A percentile compares a stretch with the other conserved stretches of the same genome.
Evolutionary conservation across 2,888 invertebrate genomes (phyloP).

Genomic region (Boloria euphrosyne): DNA sequence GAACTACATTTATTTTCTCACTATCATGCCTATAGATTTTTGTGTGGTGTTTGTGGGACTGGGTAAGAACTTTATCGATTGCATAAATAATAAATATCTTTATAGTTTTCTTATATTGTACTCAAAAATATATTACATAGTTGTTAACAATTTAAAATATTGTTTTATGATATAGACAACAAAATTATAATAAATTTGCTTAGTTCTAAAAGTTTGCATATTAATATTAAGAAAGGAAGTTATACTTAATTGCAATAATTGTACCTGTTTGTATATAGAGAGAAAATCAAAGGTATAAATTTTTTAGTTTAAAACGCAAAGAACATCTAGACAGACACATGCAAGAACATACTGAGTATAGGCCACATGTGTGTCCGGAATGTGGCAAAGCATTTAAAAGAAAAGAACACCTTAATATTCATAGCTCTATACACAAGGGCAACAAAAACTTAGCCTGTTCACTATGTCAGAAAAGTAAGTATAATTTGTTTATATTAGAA

Average conservation of each 20-base stretch:
- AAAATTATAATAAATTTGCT: too few species aligned
- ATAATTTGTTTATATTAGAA: background rate
- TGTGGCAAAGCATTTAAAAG: slow-evolving; percentile 90
- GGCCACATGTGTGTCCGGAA: slow-evolving; percentile 88
- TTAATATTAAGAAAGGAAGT: too few species aligned
- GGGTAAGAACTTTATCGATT: slow-evolving; percentile 67
- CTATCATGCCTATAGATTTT: slow-evolving; percentile 88
- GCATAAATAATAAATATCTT: background rate
- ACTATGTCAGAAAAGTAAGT: slow-evolving; percentile 85
- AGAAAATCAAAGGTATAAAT: background rate
- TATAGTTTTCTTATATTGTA: background rate
- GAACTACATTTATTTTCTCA: slow-evolving; percentile 88
- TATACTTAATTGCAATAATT: background rate
- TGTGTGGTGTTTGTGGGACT: slow-evolving; percentile 89
- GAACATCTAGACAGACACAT: slow-evolving; percentile 90
- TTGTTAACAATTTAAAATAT: too few species aligned
- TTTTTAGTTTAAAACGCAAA: slow-evolving; percentile 84
- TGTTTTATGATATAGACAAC: too few species aligned
- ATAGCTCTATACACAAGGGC: slow-evolving; percentile 90
- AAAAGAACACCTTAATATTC: slow-evolving; percentile 91
- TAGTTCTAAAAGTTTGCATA: too few species aligned
- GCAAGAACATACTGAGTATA: slow-evolving; percentile 88
- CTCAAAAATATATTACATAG: too few species aligned
- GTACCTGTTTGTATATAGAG: background rate
- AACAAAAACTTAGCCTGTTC: slow-evolving; percentile 88